These are phyloP conservation scores for Laupala kohalensis DNA, from an alignment of 1,140 invertebrate genomes.

Conservation along the genomic window DNA sequence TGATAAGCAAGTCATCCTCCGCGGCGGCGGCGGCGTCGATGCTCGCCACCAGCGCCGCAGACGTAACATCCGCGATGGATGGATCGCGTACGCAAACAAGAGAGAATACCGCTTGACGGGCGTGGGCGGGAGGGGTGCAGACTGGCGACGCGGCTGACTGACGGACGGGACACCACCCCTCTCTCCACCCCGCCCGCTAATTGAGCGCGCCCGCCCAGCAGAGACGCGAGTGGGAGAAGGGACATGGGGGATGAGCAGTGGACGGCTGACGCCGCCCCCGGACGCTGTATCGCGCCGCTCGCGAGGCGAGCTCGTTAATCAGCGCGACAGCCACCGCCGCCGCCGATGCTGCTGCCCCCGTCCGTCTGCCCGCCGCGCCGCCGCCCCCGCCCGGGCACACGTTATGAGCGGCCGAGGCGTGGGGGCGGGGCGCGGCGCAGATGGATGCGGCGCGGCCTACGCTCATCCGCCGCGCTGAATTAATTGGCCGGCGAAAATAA, in stretches of 20 bases:
- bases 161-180: background rate
- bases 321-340: no score
- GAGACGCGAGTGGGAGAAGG: background rate
- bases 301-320: no score
- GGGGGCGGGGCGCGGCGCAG: background rate
- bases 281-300: no score
- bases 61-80: background rate
- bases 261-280: no score
- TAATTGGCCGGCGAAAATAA: conserved; percentile 5
- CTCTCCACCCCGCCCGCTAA: background rate
- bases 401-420: background rate
- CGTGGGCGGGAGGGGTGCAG: no score
- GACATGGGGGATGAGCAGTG: no score
- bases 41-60: no score
- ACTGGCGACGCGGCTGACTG: background rate
- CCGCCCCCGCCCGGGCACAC: background rate
- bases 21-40: no score
- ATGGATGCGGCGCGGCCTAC: background rate
- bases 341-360: no score
- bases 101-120: background rate
- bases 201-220: background rate
- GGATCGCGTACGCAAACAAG: no score
- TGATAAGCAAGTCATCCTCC: no score
- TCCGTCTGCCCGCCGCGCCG: no score
- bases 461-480: background rate